Evolutionary conservation across 2,113 vertebrate species (phyloP), one percentile per base, ranked within the genome.

Genomic region (Buteo buteo): DNA sequence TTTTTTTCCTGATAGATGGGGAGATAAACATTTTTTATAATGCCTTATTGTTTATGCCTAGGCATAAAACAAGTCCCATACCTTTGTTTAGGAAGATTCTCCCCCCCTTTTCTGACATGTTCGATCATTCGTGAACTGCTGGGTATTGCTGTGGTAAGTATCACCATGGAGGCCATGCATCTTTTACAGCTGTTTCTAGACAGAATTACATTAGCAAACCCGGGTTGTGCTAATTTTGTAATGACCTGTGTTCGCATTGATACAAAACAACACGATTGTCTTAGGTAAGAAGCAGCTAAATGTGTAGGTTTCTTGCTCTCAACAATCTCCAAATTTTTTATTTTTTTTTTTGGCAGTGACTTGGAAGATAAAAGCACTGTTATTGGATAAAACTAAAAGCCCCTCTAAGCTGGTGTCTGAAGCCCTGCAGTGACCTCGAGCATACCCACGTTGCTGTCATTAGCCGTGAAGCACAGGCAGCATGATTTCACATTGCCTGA

Each of bases 31-130:
- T 18, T 79, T 54, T 80, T 67, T 62, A 66, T 73, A 64, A 45
- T 65, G 31, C 26, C 11, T 61, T 64, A 32, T 32, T 50, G 49
- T 67, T 66, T 20, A 28, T 52, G 50, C 26, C 26, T 52, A 28
- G 19, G 6, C 36, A 72, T 81, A 83, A 86, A 90, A 11, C 2
- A 16, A 17, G 38, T 54, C 25, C 16, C 0, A 0, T 24, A 13
- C 20, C 16, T 90, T 50, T 62, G 5, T 34, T 50, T 67, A 7
- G 38, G 13, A 47, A 34, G 10, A 42, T 42, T 42, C 28, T 65
- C 26, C 64, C 52, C 14, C 20, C 10, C 0, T 4, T 61, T 85
- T 62, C 17, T 83, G 49, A 16, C 13, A 7, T 20, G 4, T 49
- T 66, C 55, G 34, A 26, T 86, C 22, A 21, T 9, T 52, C 52